Conservation (phyloP, 1,140 invertebrate species). For the Sitobion miscanthi region DNA sequence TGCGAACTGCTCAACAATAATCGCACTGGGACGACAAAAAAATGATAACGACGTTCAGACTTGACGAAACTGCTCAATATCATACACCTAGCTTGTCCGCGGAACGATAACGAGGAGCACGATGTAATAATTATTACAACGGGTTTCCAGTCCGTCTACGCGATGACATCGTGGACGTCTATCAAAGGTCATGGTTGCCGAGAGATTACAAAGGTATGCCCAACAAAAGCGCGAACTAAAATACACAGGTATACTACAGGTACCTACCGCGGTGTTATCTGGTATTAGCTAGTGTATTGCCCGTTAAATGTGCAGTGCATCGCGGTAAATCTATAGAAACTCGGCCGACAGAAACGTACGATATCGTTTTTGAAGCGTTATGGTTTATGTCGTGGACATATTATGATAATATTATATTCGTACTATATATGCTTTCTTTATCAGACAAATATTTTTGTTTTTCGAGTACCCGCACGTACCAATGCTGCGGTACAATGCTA, state of each 20-base stretch:
- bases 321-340: neutral
- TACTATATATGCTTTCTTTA: too few species aligned
- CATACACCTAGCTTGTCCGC: too few species aligned
- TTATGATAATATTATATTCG: too few species aligned
- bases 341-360: neutral
- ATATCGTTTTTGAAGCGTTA: neutral
- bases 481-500: too few species aligned
- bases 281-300: neutral
- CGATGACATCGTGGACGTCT: neutral
- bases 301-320: neutral
- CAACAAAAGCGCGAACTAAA: neutral
- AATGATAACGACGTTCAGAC: neutral
- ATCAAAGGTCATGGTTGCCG: neutral
- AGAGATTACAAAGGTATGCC: neutral
- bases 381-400: too few species aligned
- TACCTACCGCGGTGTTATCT: neutral
- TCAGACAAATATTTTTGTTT: too few species aligned
- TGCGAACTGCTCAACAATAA: neutral
- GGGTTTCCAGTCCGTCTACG: neutral
- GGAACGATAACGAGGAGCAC: neutral
- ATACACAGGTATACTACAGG: neutral
- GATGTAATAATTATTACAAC: neutral
- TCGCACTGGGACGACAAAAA: neutral
- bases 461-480: too few species aligned
- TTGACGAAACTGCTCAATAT: neutral